Evolutionary conservation across 2,888 invertebrate species (phyloP).

Genomic region (Nemotelus nigrinus): DNA sequence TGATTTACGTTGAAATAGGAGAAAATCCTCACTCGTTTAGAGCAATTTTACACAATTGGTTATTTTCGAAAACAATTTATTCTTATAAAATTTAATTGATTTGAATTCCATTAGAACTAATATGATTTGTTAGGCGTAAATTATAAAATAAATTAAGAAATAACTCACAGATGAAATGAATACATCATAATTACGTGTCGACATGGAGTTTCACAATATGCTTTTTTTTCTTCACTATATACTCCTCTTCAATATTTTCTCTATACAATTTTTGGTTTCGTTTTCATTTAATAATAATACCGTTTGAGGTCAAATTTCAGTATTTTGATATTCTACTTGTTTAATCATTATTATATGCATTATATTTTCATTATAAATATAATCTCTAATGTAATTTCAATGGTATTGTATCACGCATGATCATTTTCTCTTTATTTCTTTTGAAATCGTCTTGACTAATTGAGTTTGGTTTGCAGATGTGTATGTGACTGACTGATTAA

Average conservation of each 20-base stretch:
- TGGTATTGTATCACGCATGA: constrained; percentile 42
- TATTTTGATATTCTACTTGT: constrained; percentile 24
- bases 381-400: constrained; percentile 23
- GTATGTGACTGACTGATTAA: too few species aligned
- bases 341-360: background rate
- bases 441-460: background rate
- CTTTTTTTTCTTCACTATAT: constrained; percentile 1
- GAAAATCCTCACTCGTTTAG: too few species aligned
- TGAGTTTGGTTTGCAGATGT: background rate
- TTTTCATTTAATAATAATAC: constrained; percentile 23
- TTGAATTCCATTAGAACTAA: background rate
- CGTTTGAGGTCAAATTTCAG: constrained; percentile 19
- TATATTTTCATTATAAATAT: constrained; percentile 26
- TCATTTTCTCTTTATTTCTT: constrained; percentile 13
- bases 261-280: constrained; percentile 15
- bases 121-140: background rate
- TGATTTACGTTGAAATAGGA: background rate
- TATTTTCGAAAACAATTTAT: too few species aligned
- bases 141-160: constrained; percentile 13
- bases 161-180: constrained; percentile 6
- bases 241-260: background rate
- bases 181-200: background rate
- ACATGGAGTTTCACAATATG: background rate
- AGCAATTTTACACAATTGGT: too few species aligned
- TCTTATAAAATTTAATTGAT: too few species aligned